Conservation (phyloP, 2,113 vertebrate genomes). For the Corythornis vintsioides region DNA sequence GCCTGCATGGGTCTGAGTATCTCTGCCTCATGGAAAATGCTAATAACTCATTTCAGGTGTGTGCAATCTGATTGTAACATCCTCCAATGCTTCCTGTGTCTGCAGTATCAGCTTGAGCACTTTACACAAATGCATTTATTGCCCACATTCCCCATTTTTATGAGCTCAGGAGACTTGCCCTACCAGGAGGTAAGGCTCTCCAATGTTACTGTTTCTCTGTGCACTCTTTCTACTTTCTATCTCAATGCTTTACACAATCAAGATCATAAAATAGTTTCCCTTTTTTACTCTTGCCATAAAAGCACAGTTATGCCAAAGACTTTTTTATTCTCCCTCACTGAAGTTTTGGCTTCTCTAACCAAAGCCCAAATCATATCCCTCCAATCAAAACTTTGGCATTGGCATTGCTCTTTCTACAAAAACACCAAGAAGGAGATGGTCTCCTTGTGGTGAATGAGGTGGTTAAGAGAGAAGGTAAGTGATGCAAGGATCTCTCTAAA, state of each 20-base stretch:
- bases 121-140: not conserved
- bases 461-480: not conserved
- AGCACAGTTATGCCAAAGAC: not conserved
- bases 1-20: not conserved
- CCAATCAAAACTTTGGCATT: not conserved
- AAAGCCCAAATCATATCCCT: not conserved
- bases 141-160: not conserved
- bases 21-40: not conserved
- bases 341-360: not conserved
- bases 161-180: not conserved
- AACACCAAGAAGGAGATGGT: not conserved
- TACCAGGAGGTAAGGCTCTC: not conserved
- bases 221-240: not conserved
- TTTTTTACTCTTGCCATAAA: not conserved
- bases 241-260: not conserved
- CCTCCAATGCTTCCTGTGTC: not conserved
- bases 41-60: not conserved
- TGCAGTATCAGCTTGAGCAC: not conserved
- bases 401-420: not conserved
- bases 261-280: not conserved
- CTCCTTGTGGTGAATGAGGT: not conserved
- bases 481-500: not conserved
- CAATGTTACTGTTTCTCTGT: not conserved
- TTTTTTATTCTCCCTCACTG: fast-evolving
- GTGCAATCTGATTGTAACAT: not conserved